Conservation (phyloP, 2,888 invertebrate genomes). For the Caenorhabditis sp. region DNA sequence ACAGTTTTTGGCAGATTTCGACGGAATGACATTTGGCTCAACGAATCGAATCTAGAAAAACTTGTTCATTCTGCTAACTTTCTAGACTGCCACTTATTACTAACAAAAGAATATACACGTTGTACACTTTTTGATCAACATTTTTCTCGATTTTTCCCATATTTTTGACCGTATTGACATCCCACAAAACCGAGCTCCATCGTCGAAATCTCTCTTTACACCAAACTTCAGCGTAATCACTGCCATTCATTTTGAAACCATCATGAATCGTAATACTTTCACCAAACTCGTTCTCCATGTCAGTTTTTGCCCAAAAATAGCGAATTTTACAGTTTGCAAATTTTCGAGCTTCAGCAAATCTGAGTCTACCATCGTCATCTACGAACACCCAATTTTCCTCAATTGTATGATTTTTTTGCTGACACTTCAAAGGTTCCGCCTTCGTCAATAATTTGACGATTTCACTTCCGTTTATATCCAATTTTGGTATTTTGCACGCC, state of each 20-base stretch:
- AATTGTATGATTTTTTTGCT: conserved; percentile 14
- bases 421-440: conserved; percentile 54
- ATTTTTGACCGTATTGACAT: conserved; percentile 5
- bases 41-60: conserved; percentile 80
- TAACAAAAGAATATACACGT: conserved; percentile 36
- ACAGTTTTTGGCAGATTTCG: conserved; percentile 82
- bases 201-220: conserved; percentile 33
- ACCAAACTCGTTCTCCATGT: conserved; percentile 33
- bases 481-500: conserved; percentile 65
- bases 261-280: conserved; percentile 22
- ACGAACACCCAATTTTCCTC: conserved; percentile 59
- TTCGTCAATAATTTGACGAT: conserved; percentile 57
- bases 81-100: not conserved
- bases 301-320: conserved; percentile 40
- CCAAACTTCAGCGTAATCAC: conserved; percentile 34
- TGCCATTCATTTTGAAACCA: conserved; percentile 20
- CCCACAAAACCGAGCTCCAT: conserved; percentile 38
- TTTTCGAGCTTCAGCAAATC: conserved; percentile 41
- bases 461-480: conserved; percentile 62
- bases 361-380: conserved; percentile 52
- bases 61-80: not conserved
- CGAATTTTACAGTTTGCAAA: conserved; percentile 37
- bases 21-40: conserved; percentile 84
- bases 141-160: conserved; percentile 20
- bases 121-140: conserved; percentile 13